phyloP scores from a whole-genome alignment of 2,113 vertebrate genomes.

The Onychorhynchus coronatus region DNA sequence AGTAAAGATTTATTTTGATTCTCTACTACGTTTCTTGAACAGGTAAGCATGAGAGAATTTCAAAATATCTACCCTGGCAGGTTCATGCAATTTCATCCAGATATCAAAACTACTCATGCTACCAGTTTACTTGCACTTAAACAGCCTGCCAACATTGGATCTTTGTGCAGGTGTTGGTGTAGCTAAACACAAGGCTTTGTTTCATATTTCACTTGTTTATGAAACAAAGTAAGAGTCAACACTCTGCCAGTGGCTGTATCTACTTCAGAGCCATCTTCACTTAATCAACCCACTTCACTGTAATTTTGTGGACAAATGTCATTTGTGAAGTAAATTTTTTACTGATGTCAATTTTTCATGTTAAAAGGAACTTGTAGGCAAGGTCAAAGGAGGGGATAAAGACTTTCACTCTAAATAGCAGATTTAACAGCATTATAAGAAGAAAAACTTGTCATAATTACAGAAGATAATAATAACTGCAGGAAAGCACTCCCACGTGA shows the following conservation, averaged over 20 bases:
- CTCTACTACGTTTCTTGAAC: not conserved
- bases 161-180: not conserved
- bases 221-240: not conserved
- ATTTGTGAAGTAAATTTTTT: not conserved
- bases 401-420: not conserved
- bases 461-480: not conserved
- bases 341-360: not conserved
- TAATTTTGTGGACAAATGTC: not conserved
- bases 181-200: not conserved
- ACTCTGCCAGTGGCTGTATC: not conserved
- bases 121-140: not conserved
- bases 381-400: not conserved
- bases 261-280: not conserved
- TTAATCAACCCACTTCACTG: not conserved
- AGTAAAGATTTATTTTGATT: conserved; percentile 49
- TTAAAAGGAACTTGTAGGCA: not conserved
- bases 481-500: not conserved
- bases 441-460: not conserved
- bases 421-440: not conserved
- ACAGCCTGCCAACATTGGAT: not conserved
- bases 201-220: not conserved
- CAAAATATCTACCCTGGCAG: not conserved
- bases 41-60: not conserved
- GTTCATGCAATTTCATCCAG: not conserved
- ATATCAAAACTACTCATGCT: not conserved